A percentile compares a stretch with the other conserved stretches of the same genome.
Conservation (phyloP, 2,797 vertebrate species). For the Leuciscus waleckii region DNA sequence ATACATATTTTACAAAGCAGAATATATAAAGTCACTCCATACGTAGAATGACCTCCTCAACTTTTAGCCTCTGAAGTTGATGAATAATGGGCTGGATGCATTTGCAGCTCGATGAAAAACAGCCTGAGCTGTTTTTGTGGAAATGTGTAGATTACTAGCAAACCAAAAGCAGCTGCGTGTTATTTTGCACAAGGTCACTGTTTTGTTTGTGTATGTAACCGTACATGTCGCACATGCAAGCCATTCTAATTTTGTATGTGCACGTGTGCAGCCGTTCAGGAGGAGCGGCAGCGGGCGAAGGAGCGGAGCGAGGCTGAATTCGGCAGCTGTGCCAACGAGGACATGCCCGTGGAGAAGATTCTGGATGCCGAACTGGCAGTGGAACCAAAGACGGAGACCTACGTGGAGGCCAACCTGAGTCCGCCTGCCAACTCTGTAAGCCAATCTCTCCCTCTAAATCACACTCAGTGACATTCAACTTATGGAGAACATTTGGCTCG, state of each 20-base stretch:
- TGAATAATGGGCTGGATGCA: constrained; percentile 53
- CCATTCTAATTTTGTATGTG: constrained; percentile 15
- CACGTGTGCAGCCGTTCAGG: constrained; percentile 88
- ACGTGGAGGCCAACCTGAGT: constrained; percentile 90
- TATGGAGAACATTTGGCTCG: constrained; percentile 46
- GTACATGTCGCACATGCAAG: constrained; percentile 7
- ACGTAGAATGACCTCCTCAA: constrained; percentile 49
- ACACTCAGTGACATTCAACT: constrained; percentile 29
- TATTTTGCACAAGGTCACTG: constrained; percentile 24
- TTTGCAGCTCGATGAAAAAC: constrained; percentile 50
- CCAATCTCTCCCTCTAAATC: constrained; percentile 39
- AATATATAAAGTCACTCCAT: constrained; percentile 24
- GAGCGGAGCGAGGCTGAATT: constrained; percentile 91
- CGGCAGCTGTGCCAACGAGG: constrained; percentile 91
- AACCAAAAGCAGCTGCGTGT: constrained; percentile 59
- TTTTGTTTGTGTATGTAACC: constrained; percentile 28
- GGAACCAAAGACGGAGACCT: constrained; percentile 97
- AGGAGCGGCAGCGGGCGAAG: constrained; percentile 94
- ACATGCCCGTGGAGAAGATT: constrained; percentile 99
- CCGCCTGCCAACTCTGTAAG: constrained; percentile 92
- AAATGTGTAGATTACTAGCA: constrained; percentile 52
- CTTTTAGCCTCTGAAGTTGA: constrained; percentile 50
- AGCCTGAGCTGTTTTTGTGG: constrained; percentile 50
- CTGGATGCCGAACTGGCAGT: constrained; percentile 95
- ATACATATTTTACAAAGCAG: constrained; percentile 43